Base-by-base conservation (phyloP, 2,888 invertebrate species). In the Stramonita haemastoma region DNA sequence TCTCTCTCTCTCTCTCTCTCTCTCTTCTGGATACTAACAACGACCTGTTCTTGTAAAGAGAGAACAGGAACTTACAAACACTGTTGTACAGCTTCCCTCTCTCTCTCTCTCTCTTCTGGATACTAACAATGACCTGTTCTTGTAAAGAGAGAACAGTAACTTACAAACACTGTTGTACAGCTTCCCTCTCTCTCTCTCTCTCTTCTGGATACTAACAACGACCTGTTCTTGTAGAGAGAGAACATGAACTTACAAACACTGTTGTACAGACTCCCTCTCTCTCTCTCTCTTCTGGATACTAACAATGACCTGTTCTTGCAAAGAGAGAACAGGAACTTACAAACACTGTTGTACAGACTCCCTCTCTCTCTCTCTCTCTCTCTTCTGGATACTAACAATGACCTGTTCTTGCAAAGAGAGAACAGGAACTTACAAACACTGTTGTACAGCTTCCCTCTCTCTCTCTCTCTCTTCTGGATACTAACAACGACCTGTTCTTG, bases 161-260 rank as follows among this genome's bases (percentile, higher is more conserved):
- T 89, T 89, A 89, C 88, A 89, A 89, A 32, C 88, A 89, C 88
- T 89, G 88, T 89, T 89, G 88, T 83, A 89, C 88, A 89, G 85
- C 60, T 89, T 87, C 85, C 85, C 77, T 77, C 77, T 19, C 32
- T 77, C 4, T 8, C 77, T 32, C 11, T 19, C 29, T n/a, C n/a
- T n/a, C n/a, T n/a, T 11, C 5, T 26, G 83, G 36, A 17, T 46
- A 83, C 36, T 46, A 46, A 5, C 22, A 83, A 83, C 36, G 8
- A 46, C 85, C 79, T 85, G 85, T 60, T 60, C 85, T 85, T 85
- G 85, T 85, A 85, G 22, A 85, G 85, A 60, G 57, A 85, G 85
- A 85, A 60, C 85, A 85, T 60, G 85, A 85, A 85, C n/a, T 85
- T 85, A 85, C 85, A 85, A 85, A 60, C 85, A 85, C 60, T 85